Conservation (phyloP, 2,888 invertebrate species). For the Sepiola atlantica region DNA sequence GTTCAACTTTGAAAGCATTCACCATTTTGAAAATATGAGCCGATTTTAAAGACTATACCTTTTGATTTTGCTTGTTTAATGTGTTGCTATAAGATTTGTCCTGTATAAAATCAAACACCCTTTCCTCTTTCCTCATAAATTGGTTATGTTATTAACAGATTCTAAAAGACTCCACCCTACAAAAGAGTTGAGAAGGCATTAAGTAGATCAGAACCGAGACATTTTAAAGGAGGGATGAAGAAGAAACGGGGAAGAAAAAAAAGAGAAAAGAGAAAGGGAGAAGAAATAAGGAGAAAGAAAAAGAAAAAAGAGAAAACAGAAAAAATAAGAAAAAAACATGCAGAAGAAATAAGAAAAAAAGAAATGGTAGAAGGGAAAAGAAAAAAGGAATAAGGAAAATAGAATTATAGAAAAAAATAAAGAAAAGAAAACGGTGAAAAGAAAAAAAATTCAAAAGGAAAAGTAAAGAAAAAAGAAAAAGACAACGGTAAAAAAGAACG, state of each 20-base stretch:
- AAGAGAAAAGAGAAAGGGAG: neutral
- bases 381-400: neutral
- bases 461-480: too few relatives aligned
- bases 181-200: neutral
- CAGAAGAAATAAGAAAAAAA: neutral
- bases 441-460: too few relatives aligned
- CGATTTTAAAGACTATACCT: too few relatives aligned
- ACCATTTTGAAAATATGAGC: neutral
- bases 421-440: too few relatives aligned
- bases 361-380: neutral
- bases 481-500: too few relatives aligned
- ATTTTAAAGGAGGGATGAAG: too few relatives aligned
- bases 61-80: too few relatives aligned
- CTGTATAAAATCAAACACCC: neutral
- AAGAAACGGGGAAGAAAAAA: neutral
- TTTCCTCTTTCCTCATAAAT: neutral
- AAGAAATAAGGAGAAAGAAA: neutral
- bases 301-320: too few relatives aligned
- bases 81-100: too few relatives aligned
- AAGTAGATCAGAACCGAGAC: neutral
- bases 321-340: neutral
- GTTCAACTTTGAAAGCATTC: neutral
- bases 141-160: neutral
- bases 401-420: neutral
- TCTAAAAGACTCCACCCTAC: neutral